These are phyloP conservation scores for Spheniscus mendiculus DNA, from an alignment of 2,113 vertebrate genomes.

Conservation along the genomic window DNA sequence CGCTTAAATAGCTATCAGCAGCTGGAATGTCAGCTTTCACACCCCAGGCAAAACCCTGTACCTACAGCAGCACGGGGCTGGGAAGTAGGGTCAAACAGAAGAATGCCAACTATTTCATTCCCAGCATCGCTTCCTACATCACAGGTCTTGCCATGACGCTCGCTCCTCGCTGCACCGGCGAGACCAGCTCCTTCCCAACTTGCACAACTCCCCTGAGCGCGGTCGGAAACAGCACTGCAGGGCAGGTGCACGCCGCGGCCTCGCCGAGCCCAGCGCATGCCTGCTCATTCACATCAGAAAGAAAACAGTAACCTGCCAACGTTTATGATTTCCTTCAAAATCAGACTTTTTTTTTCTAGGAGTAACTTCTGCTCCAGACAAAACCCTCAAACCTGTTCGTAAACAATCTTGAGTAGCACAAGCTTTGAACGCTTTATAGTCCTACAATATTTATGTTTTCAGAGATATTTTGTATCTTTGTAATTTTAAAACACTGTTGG, in stretches of 20 bases:
- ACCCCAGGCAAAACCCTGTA: not conserved
- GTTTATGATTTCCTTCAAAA: not conserved
- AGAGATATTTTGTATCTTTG: not conserved
- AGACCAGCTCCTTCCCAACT: not conserved
- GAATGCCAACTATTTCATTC: not conserved
- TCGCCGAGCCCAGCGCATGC: rapidly evolving
- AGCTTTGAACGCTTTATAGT: not conserved
- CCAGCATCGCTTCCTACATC: not conserved
- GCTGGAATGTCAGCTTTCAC: not conserved
- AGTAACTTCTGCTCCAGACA: not conserved
- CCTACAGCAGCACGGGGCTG: not conserved
- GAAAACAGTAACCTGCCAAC: not conserved
- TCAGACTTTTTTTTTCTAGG: not conserved
- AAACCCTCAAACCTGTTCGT: not conserved
- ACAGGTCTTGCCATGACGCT: rapidly evolving
- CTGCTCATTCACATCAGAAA: not conserved
- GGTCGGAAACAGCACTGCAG: not conserved
- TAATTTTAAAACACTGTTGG: not conserved
- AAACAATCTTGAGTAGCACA: not conserved
- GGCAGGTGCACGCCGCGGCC: rapidly evolving
- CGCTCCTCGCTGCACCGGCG: rapidly evolving
- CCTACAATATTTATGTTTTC: not conserved
- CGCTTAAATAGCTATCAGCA: not conserved
- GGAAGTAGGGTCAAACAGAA: not conserved
- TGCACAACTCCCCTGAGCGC: rapidly evolving